Conservation (phyloP, 2,113 vertebrate genomes). For the Lonchura striata region DNA sequence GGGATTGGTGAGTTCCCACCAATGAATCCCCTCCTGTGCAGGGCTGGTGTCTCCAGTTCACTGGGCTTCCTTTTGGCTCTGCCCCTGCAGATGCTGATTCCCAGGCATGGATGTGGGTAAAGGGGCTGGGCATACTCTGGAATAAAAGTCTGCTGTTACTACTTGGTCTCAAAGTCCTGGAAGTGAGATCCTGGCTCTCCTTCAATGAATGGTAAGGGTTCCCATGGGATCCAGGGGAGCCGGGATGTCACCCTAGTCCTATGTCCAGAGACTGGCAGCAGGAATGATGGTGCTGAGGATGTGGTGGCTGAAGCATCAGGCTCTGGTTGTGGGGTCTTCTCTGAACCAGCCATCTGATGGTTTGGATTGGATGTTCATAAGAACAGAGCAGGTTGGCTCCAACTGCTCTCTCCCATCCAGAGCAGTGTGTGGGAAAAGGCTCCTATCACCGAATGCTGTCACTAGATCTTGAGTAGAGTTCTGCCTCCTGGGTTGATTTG, state of each 20-base stretch:
- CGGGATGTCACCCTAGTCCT: neutral
- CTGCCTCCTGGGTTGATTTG: neutral
- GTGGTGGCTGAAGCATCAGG: neutral
- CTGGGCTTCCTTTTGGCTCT: constrained; percentile 23
- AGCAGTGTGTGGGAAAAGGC: neutral
- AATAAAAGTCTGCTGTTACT: constrained; percentile 43
- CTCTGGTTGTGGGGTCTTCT: neutral
- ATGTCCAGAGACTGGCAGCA: neutral
- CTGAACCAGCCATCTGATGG: neutral
- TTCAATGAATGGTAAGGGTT: constrained; percentile 33
- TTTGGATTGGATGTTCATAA: neutral
- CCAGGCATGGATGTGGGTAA: constrained; percentile 26
- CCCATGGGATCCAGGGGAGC: neutral
- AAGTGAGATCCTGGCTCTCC: constrained; percentile 34
- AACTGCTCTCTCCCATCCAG: neutral
- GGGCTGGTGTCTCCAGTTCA: neutral
- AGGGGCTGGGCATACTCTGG: constrained; percentile 23
- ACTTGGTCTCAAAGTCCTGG: constrained; percentile 40
- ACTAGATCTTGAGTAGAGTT: neutral
- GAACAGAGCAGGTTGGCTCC: neutral
- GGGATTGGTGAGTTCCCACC: constrained; percentile 76
- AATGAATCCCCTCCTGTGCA: neutral
- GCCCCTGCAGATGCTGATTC: constrained; percentile 38
- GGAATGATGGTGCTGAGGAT: neutral
- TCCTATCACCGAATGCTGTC: neutral